Conservation (phyloP, 2,888 invertebrate genomes). For the Autographa pulchrina region DNA sequence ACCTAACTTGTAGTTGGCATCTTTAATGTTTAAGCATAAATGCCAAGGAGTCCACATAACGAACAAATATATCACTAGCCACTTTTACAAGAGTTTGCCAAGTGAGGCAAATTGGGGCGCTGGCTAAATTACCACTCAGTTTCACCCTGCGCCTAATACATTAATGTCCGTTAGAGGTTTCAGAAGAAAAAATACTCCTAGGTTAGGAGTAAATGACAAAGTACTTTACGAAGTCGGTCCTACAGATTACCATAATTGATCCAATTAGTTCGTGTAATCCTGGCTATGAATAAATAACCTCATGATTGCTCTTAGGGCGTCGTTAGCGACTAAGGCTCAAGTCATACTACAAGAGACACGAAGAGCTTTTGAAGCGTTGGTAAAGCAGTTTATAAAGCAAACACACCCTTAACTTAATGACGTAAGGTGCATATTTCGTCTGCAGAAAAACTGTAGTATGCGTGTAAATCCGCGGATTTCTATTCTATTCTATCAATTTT, state of each 20-base stretch:
- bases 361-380: no score
- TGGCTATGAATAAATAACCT: slow-evolving; percentile 6
- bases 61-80: slow-evolving; percentile 15
- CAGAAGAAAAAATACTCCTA: neutral
- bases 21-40: neutral
- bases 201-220: slow-evolving; percentile 1
- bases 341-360: no score
- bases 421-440: no score
- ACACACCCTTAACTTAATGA: no score
- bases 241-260: slow-evolving; percentile 8
- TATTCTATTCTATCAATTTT: no score
- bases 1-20: neutral
- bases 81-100: slow-evolving; percentile 30
- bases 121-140: neutral
- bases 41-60: neutral
- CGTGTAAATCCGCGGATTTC: no score
- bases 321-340: neutral
- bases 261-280: slow-evolving; percentile 7
- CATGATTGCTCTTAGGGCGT: neutral
- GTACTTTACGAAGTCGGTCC: neutral
- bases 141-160: neutral
- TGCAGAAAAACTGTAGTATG: no score
- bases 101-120: slow-evolving; percentile 4
- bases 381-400: no score
- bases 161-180: neutral